Conservation (phyloP, 2,113 vertebrate genomes). For the Narcine bancroftii region DNA sequence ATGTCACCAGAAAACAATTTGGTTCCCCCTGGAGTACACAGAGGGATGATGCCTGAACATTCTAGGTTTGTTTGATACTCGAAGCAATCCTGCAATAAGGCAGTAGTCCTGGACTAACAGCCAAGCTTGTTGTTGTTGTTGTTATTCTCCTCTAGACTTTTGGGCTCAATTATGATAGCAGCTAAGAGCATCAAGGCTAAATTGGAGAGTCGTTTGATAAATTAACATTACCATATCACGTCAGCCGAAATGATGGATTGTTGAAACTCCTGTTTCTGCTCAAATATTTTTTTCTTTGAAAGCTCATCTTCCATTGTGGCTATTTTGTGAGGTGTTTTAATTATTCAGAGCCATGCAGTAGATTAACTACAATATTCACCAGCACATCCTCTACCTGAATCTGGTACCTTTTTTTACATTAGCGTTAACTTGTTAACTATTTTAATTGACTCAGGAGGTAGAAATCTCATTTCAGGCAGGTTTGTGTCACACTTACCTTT, state of each 20-base stretch:
- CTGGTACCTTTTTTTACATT: neutral
- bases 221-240: neutral
- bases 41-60: neutral
- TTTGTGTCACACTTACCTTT: neutral
- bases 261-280: neutral
- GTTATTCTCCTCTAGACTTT: neutral
- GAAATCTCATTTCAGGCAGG: neutral
- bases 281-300: neutral
- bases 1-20: neutral
- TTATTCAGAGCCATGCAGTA: neutral
- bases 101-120: neutral
- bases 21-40: neutral
- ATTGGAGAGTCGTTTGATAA: neutral
- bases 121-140: neutral
- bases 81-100: neutral
- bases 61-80: neutral
- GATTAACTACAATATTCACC: neutral
- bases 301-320: neutral
- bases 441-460: neutral
- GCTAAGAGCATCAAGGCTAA: neutral
- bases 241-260: neutral
- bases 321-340: neutral
- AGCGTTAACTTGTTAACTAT: neutral
- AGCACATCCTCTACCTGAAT: neutral
- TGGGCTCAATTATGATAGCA: neutral